Base-by-base conservation (phyloP, 2,113 vertebrate species). In the Prinia subflava region DNA sequence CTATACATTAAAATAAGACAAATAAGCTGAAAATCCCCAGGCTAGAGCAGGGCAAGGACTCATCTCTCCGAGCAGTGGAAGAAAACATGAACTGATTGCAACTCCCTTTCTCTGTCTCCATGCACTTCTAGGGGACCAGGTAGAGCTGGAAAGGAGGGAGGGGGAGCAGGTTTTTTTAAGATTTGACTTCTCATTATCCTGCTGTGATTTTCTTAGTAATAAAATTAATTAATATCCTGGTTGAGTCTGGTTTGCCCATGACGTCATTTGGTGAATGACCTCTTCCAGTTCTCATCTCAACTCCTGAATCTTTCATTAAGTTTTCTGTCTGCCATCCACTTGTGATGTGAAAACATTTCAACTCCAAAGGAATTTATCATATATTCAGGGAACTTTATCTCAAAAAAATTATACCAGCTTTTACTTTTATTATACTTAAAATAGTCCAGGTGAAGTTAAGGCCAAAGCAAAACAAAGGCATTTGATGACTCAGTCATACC, bases 81-180 rank as follows among this genome's bases (percentile, higher is more conserved):
- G 49, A 55, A 55, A 63, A 55, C 6, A 1, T n/a, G 24, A 79
- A 70, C 4, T 24, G 39, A 53, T 18, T 53, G 5, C n/a, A 62
- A 70, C 5, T 37, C 23, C 20, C 30, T 30, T 33, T 11, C 33
- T 37, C 10, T 22, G 28, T 10, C 20, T 55, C 47, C 24, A 27
- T 10, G 20, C 30, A 24, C 15, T 59, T 47, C 47, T 21, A 0
- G 0, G 30, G 15, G 19, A 39, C 10, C 3, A 79, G 15, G 8
- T 5, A 62, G 21, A 68, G 13, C 13, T 46, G 56, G 39, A 20
- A 46, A 53, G 28, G 23, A 39, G 33, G 27, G 12, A 60, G 11
- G 31, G 28, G 18, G 3, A 13, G 19, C 8, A 2, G n/a, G 62
- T 35, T 6, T 30, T 52, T 70, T 28, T 70, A 20, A 78, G 30